Evolutionary conservation across 2,888 invertebrate species (phyloP), one percentile per base, ranked within the genome.

Genomic region (Spodoptera exigua): DNA sequence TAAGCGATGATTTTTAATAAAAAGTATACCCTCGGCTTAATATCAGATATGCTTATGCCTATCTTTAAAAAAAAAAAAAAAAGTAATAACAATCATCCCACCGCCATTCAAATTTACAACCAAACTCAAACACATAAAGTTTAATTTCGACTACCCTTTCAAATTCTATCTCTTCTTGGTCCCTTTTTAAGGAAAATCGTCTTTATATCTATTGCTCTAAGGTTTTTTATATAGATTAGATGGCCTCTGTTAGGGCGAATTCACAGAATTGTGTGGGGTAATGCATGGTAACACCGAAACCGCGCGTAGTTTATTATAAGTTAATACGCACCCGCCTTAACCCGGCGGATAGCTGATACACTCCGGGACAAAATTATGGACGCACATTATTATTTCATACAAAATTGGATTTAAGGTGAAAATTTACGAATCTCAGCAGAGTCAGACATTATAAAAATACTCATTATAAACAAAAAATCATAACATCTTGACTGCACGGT

Each of bases 261-360:
- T 52, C 53, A 62, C 47, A 73, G 58, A 44, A 37, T 47, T 17
- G 62, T 48, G 47, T 66, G 61, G 74, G 62, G 76, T 75, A 81
- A 85, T 82, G 88, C 87, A 88, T 86, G 83, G 82, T 80, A 74
- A 67, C 83, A 82, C 81, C 84, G 81, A 87, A 89, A 87, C 85
- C 89, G 81, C 87, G 87, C 82, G 85, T 87, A 90, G 90, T 92
- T 93, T 91, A 93, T 93, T 91, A 92, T 91, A 89, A 92, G 92
- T 90, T 92, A 91, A 92, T 91, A 91, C 88, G 89, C 81, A 84
- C 86, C 88, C 88, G 88, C 89, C 89, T 87, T 86, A 85, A 85
- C 79, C 67, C 66, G 70, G 66, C 80, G 68, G 77, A 79, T 82
- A 81, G 77, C 82, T 78, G 56, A 70, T 88, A 75, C 82, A 88